phyloP scores from a whole-genome alignment of 2,797 vertebrate genomes.

The Onychomys leucogaster region DNA sequence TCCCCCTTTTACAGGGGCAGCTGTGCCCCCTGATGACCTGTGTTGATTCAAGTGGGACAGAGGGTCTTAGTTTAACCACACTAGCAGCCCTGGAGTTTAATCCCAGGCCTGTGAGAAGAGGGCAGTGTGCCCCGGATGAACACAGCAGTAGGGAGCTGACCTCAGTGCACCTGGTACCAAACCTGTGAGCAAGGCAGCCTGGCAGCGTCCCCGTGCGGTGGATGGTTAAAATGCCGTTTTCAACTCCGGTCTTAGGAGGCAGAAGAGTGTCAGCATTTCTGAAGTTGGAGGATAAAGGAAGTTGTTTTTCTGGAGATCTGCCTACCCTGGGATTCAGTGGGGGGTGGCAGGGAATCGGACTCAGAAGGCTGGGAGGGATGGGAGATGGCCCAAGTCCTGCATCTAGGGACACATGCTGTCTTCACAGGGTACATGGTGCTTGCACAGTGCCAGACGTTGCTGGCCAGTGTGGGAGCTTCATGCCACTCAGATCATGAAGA shows the following conservation, averaged over 20 bases:
- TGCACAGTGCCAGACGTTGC: constrained; percentile 90
- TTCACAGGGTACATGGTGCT: constrained; percentile 92
- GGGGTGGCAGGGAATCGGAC: neutral
- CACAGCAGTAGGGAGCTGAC: neutral
- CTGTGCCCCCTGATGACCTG: neutral
- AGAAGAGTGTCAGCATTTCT: neutral
- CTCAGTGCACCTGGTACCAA: neutral
- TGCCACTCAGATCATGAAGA: constrained; percentile 95
- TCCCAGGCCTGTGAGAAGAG: neutral
- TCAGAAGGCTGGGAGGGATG: neutral
- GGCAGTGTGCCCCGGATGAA: neutral
- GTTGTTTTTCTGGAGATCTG: rapidly evolving
- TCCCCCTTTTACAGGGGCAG: no score
- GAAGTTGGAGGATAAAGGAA: neutral
- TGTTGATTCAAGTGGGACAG: neutral
- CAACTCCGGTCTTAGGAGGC: neutral
- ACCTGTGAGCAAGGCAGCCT: neutral
- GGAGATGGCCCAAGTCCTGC: no score
- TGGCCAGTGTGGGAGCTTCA: constrained; percentile 95
- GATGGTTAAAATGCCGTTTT: rapidly evolving
- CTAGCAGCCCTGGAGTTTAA: rapidly evolving
- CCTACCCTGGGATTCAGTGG: rapidly evolving
- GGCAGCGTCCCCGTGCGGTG: neutral
- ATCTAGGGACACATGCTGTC: neutral
- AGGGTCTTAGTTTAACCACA: neutral